Evolutionary conservation across 2,888 invertebrate genomes (phyloP), one percentile per base, ranked within the genome.

Genomic region (Tinea pellionella): DNA sequence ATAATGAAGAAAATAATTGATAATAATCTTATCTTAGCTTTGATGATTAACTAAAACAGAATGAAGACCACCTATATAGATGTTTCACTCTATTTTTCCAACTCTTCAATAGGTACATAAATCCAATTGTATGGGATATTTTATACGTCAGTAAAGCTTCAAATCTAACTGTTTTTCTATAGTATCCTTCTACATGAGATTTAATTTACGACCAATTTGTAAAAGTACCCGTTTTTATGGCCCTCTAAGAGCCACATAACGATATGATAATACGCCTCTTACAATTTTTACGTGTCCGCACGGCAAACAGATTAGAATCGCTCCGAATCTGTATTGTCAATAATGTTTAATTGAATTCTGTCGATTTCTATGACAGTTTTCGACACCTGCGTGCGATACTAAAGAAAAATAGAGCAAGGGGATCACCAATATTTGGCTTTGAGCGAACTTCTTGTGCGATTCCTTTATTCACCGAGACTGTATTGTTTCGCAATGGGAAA

Each of bases 131-230:
- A 37, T 37, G 37, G 37, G 11, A 24, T 24, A 37, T 9, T 37
- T n/a, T 37, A 9, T 37, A 6, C 37, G n/a, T 12, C n/a, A 37
- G 37, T 37, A 37, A 37, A 47, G 15, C 47, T n/a, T 16, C 47
- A 9, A 15, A 37, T 37, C 37, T 37, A 37, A 37, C 37, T 9
- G 37, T n/a, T 37, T 6, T 37, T 2, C 6, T 37, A 37, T 37
- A 6, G 30, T 8, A 9, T 15, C 15, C 47, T 47, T 24, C 53
- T 19, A 53, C n/a, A n/a, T 53, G 15, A 32, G 32, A 15, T 19
- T 74, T 73, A 74, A 80, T 80, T 82, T 82, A 84, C 77, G 78
- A 77, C 66, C 81, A 82, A 82, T 82, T 82, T 78, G 77, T 75
- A 74, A 70, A 75, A 79, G 81, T 79, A 78, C 69, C 72, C 68